Evolutionary conservation across 2,888 invertebrate species (phyloP).

Genomic region (Melieria picta): DNA sequence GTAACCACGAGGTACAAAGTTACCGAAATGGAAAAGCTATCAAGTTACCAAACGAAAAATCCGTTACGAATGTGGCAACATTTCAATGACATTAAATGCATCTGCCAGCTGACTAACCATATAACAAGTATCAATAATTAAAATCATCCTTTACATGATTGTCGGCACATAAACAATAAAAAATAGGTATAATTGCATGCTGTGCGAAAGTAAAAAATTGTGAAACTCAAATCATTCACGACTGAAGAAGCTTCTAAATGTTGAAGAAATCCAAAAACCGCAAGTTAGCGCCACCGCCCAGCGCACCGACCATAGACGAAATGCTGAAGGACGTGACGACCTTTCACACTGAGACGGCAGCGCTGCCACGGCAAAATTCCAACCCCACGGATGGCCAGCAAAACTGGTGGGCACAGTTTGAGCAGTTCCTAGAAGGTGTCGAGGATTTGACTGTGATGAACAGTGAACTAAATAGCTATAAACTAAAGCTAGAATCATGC

Average conservation of each 20-base stretch:
- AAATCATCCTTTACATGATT: too few relatives aligned
- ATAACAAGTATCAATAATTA: too few relatives aligned
- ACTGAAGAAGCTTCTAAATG: slow-evolving; percentile 43
- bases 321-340: slow-evolving; percentile 61
- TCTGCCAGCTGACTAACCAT: too few relatives aligned
- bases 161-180: too few relatives aligned
- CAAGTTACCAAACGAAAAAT: too few relatives aligned
- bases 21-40: too few relatives aligned
- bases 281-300: slow-evolving; percentile 48
- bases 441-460: slow-evolving; percentile 54
- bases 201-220: background rate
- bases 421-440: slow-evolving; percentile 59
- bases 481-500: slow-evolving; percentile 52
- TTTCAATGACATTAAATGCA: too few relatives aligned
- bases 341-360: slow-evolving; percentile 51
- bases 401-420: slow-evolving; percentile 63
- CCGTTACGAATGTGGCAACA: too few relatives aligned
- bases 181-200: too few relatives aligned
- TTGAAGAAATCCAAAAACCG: slow-evolving; percentile 52
- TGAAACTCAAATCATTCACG: background rate
- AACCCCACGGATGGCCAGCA: slow-evolving; percentile 42
- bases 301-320: slow-evolving; percentile 56
- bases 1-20: too few relatives aligned
- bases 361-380: slow-evolving; percentile 32
- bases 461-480: slow-evolving; percentile 51